Conservation (phyloP, 2,888 invertebrate species). For the Teleogryllus oceanicus region DNA sequence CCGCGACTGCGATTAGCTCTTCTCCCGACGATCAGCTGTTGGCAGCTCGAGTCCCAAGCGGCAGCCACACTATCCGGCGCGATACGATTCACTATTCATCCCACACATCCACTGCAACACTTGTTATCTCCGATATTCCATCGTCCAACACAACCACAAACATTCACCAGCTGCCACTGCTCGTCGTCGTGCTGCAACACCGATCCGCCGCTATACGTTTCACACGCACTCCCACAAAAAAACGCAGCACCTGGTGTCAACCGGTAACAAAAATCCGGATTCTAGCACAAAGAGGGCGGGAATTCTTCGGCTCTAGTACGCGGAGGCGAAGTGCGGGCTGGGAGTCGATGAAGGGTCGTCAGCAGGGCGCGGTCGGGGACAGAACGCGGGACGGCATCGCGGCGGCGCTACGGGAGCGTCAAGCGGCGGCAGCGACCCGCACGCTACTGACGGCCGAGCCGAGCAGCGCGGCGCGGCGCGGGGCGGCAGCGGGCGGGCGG, state of each 20-base stretch:
- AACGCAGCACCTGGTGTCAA: neutral
- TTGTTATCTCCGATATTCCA: no score
- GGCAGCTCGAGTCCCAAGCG: no score
- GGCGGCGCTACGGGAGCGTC: neutral
- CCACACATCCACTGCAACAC: no score
- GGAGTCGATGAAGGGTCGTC: neutral
- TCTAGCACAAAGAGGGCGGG: neutral
- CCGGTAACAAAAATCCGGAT: neutral
- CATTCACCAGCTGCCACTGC: no score
- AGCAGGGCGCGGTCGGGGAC: neutral
- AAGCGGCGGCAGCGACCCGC: neutral
- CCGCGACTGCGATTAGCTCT: no score
- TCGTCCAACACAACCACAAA: no score
- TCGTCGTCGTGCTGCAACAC: no score
- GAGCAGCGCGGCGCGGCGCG: constrained; percentile 4
- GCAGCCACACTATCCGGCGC: no score
- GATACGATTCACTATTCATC: no score
- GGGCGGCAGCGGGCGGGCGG: neutral
- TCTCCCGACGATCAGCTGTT: no score
- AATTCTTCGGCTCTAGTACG: neutral
- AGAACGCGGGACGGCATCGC: neutral
- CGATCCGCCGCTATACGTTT: no score
- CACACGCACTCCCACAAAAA: no score
- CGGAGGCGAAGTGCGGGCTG: neutral
- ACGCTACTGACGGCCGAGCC: constrained; percentile 6